Evolutionary conservation across 2,113 vertebrate genomes (phyloP).

Genomic region (Elanoides forficatus): DNA sequence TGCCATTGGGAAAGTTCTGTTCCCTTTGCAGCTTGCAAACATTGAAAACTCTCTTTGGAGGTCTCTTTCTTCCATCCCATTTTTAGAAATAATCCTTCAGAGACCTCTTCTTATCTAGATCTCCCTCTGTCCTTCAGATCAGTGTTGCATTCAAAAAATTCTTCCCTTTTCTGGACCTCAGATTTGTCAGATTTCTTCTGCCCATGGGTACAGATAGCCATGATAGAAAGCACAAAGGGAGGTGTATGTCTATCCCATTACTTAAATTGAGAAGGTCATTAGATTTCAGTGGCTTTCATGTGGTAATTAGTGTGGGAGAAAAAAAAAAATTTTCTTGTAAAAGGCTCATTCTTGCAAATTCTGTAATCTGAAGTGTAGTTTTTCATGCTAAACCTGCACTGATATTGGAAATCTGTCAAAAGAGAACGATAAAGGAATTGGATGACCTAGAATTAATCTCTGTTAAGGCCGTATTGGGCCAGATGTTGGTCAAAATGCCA

Average conservation of each 20-base stretch:
- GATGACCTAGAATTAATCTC: not conserved
- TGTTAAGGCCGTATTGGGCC: not conserved
- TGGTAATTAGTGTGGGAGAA: not conserved
- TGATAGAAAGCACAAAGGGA: not conserved
- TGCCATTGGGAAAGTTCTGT: not conserved
- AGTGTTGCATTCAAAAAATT: not conserved
- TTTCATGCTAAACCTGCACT: not conserved
- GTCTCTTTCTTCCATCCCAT: not conserved
- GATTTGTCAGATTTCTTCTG: not conserved
- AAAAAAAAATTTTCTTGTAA: not conserved
- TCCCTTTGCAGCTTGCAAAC: not conserved
- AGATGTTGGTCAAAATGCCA: constrained; percentile 18
- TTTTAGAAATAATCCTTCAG: not conserved
- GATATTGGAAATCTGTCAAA: not conserved
- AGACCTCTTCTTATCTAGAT: not conserved
- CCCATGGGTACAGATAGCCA: not conserved
- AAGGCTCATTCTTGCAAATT: not conserved
- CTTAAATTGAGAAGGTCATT: not conserved
- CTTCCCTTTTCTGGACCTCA: not conserved
- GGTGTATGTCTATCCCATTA: not conserved
- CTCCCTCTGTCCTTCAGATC: not conserved
- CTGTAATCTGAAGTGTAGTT: not conserved
- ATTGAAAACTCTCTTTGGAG: not conserved
- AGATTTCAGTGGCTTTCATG: not conserved
- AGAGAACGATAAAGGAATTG: not conserved